Evolutionary conservation across 2,113 vertebrate genomes (phyloP).

Genomic region (Oreotrochilus melanogaster): DNA sequence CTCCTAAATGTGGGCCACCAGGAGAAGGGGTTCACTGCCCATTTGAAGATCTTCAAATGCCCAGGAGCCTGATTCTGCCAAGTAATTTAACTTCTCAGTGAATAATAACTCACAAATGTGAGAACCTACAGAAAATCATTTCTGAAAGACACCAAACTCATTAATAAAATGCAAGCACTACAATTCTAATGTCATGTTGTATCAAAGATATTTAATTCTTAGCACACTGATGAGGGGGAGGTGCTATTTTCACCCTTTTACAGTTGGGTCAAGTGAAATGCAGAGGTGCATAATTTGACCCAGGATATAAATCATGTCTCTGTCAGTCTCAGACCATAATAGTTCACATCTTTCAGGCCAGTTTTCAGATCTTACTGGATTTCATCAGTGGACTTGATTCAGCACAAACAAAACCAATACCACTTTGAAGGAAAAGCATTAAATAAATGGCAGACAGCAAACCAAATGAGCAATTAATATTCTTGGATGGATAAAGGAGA

Average conservation of each 20-base stretch:
- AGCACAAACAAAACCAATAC: neutral
- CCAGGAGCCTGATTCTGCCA: neutral
- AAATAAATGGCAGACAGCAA: conserved; percentile 1
- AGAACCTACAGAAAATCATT: neutral
- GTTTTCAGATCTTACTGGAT: neutral
- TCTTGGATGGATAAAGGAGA: neutral
- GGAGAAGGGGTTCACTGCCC: neutral
- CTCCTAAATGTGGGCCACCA: too few relatives aligned
- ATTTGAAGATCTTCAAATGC: neutral
- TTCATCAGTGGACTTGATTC: neutral
- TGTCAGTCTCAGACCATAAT: neutral
- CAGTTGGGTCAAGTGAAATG: neutral
- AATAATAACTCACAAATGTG: neutral
- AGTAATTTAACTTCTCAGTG: neutral
- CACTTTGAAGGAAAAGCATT: neutral
- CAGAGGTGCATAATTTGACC: neutral
- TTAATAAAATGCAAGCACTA: neutral
- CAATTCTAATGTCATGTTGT: neutral
- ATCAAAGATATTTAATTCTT: neutral
- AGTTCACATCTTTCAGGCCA: neutral
- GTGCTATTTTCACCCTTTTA: neutral
- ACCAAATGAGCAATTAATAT: neutral
- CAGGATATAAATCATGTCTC: neutral
- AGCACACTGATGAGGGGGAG: neutral
- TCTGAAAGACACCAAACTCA: neutral